Evolutionary conservation across 2,797 vertebrate species (phyloP), one percentile per base, ranked within the genome.

Genomic region (Pelodytes ibericus): DNA sequence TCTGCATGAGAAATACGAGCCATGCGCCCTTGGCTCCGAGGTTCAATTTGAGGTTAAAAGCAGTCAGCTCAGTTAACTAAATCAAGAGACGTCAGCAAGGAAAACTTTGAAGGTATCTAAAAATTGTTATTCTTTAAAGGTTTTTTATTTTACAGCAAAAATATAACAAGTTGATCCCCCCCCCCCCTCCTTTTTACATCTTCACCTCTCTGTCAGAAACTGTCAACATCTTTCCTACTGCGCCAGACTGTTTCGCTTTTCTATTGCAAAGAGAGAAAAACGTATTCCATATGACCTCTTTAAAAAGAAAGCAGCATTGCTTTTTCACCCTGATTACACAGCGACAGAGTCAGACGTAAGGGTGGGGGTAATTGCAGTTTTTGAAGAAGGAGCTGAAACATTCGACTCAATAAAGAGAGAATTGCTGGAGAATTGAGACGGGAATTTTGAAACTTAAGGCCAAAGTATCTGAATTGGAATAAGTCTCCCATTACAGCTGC

Each of bases 211-310:
- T 41, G 61, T 44, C 49, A 56, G 7, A 5, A 57, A 61, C 71
- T 74, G 71, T 57, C 71, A 65, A 26, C 31, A 44, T 3, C n/a
- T 22, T 49, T 26, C 61, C 71, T 25, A 4, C 16, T 16, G 71
- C 24, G 33, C 3, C 3, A 26, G 60, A 72, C 24, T 20, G 20
- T 47, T 53, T 53, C n/a, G 8, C 49, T 53, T 11, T 11, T 20
- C 24, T 53, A 3, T 53, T 44, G 2, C 15, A 44, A 16, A n/a
- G n/a, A n/a, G n/a, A n/a, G n/a, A n/a, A n/a, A n/a, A n/a, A n/a
- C n/a, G n/a, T n/a, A 3, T 44, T 44, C 41, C 18, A 16, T 44
- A 13, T 44, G 41, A 44, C 41, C 41, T 44, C 10, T 44, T 16
- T 13, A 16, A 44, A 16, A 44, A 44, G 41, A 44, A 16, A 16